Conservation (phyloP, 2,797 vertebrate genomes). For the Psittacula echo region DNA sequence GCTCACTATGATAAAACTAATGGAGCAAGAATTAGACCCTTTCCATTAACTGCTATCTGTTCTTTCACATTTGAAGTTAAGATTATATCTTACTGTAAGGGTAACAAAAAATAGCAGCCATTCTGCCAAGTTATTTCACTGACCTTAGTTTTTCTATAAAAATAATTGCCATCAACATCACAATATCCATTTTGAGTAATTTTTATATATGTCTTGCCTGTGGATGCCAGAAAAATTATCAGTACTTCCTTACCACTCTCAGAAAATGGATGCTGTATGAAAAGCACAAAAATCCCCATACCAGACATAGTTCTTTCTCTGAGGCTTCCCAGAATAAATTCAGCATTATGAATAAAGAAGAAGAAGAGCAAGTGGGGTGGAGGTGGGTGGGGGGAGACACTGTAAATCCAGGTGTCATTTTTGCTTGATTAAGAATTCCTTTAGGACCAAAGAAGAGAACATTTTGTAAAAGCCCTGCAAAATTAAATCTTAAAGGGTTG, state of each 20-base stretch:
- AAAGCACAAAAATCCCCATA: background rate
- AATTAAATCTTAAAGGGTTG: conserved; percentile 27
- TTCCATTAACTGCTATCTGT: conserved; percentile 39
- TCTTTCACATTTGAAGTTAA: conserved; percentile 52
- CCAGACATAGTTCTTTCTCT: background rate
- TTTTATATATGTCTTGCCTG: background rate
- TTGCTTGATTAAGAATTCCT: conserved; percentile 52
- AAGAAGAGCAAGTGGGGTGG: background rate
- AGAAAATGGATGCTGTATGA: background rate
- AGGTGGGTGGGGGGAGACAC: background rate
- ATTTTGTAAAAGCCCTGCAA: conserved; percentile 10
- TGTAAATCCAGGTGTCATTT: conserved; percentile 29
- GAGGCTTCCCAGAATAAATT: conserved; percentile 1
- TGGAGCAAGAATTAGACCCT: conserved; percentile 41
- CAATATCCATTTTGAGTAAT: background rate
- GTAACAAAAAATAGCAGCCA: conserved; percentile 6
- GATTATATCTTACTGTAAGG: background rate
- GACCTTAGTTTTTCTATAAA: conserved; percentile 17
- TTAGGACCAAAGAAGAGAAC: conserved; percentile 2
- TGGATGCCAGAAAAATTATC: background rate
- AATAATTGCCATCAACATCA: background rate
- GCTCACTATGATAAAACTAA: conserved; percentile 41
- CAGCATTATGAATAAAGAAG: background rate
- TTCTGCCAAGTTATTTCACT: background rate
- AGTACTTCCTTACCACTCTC: background rate